Percentiles rank a stretch among this genome's conserved stretches.
These are phyloP conservation scores for Lasioglossum zephyrum DNA, from an alignment of 2,888 invertebrate genomes.

Conservation along the genomic window DNA sequence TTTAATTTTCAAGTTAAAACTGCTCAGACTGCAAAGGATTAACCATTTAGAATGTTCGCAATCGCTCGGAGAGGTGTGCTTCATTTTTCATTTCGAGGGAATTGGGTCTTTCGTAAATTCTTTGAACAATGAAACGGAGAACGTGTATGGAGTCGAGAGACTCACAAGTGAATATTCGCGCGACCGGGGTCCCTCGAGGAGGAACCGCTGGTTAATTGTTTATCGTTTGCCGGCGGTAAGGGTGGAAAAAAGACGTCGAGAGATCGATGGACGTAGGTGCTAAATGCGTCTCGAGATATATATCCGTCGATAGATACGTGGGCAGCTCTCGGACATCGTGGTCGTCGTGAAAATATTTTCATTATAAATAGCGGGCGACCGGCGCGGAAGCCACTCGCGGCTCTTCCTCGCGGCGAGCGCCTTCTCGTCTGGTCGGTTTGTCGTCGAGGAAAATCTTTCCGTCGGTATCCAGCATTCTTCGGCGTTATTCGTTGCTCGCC, in stretches of 20 bases:
- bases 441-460: slow-evolving; percentile 30
- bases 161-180: neutral
- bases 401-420: slow-evolving; percentile 38
- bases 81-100: neutral
- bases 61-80: neutral
- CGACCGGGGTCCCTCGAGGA: neutral
- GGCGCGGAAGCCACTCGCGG: slow-evolving; percentile 69
- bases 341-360: slow-evolving; percentile 80
- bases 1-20: no score
- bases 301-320: slow-evolving; percentile 73
- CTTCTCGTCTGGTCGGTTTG: slow-evolving; percentile 32
- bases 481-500: neutral
- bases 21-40: neutral
- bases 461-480: slow-evolving; percentile 7
- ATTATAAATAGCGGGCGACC: slow-evolving; percentile 80
- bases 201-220: slow-evolving; percentile 19
- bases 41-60: neutral
- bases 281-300: slow-evolving; percentile 69
- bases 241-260: slow-evolving; percentile 41
- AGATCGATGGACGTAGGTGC: slow-evolving; percentile 65
- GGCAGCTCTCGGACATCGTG: slow-evolving; percentile 64
- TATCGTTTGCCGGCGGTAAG: slow-evolving; percentile 9
- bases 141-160: neutral
- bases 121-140: neutral
- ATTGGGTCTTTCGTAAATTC: neutral